Conservation (phyloP, 2,888 invertebrate species). For the Palloptera scutellata region DNA sequence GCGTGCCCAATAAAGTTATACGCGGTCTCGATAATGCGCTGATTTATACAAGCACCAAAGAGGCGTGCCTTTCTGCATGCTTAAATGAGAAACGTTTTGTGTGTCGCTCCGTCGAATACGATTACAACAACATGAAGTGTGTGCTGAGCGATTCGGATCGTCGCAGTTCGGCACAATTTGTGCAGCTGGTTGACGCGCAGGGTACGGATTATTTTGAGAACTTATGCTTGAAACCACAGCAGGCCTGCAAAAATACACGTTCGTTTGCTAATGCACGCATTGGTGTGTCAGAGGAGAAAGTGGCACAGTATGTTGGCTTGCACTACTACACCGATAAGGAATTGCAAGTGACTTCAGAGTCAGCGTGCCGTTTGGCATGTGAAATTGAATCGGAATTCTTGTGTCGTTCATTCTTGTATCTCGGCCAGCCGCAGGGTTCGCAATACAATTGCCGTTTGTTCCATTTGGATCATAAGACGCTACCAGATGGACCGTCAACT, state of each 20-base stretch:
- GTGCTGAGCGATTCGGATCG: constrained; percentile 90
- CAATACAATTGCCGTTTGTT: constrained; percentile 92
- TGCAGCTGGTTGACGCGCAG: constrained; percentile 89
- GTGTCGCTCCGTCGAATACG: constrained; percentile 92
- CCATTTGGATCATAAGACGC: constrained; percentile 89
- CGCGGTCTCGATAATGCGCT: constrained; percentile 89
- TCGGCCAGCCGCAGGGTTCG: constrained; percentile 72
- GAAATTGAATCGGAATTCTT: constrained; percentile 93
- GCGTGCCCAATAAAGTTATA: constrained; percentile 91
- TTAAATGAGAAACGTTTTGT: constrained; percentile 92
- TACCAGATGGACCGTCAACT: constrained; percentile 91
- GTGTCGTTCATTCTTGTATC: constrained; percentile 82
- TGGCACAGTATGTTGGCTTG: constrained; percentile 88
- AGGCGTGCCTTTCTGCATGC: constrained; percentile 91
- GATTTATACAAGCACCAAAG: constrained; percentile 93
- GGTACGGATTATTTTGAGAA: constrained; percentile 85
- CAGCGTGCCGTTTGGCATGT: constrained; percentile 89
- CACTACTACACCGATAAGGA: constrained; percentile 95
- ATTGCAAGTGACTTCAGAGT: constrained; percentile 86
- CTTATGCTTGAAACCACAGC: constrained; percentile 85
- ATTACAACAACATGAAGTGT: constrained; percentile 91
- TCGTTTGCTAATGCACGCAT: constrained; percentile 83
- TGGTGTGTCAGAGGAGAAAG: constrained; percentile 90
- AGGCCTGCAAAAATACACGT: constrained; percentile 86
- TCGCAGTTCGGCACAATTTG: constrained; percentile 84